Base-by-base conservation (phyloP, 2,888 invertebrate species). In the Thymelicus acteon region DNA sequence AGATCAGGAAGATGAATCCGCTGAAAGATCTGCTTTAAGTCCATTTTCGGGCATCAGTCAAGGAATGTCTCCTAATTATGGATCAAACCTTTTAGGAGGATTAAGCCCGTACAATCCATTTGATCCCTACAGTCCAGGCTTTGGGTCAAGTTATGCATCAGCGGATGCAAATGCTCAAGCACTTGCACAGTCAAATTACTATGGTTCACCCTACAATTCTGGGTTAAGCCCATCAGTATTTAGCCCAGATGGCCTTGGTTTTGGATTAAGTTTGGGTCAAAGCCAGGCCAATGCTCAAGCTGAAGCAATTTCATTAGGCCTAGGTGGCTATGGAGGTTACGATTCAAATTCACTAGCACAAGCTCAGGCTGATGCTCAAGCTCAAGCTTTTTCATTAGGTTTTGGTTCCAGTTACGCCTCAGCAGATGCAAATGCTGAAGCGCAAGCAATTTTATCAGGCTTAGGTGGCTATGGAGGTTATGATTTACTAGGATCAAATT, bases 131-230 rank as follows among this genome's bases (percentile, higher is more conserved):
- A 60, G 39, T 37, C 60, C 49, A 60, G 39, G 48, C 13, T 31
- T 52, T 24, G 67, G 31, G 1, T 24, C 67, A 10, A 68, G 47
- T 62, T 62, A 58, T 44, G 66, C 73, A 48, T 54, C 67, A 66
- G 66, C 73, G 13, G 66, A 65, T 24, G 65, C 73, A 1, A 64
- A 65, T 48, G 73, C 75, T 57, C 66, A 72, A 54, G 73, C 74
- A 39, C 19, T 64, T 19, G 54, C 71, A 31, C 31, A 31, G 31
- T 31, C 31, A 5, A 31, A 31, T 31, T 31, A 0, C 31, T 31
- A 31, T 31, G 31, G 31, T 31, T 31, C 31, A 31, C 31, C 31
- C 31, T 31, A 31, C 31, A 31, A 3, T 31, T 31, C 31, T 31
- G 31, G 31, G 31, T 31, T 31, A 31, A 31, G 31, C 31, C 31